phyloP scores from a whole-genome alignment of 2,113 vertebrate species.

The Sorex fumeus region DNA sequence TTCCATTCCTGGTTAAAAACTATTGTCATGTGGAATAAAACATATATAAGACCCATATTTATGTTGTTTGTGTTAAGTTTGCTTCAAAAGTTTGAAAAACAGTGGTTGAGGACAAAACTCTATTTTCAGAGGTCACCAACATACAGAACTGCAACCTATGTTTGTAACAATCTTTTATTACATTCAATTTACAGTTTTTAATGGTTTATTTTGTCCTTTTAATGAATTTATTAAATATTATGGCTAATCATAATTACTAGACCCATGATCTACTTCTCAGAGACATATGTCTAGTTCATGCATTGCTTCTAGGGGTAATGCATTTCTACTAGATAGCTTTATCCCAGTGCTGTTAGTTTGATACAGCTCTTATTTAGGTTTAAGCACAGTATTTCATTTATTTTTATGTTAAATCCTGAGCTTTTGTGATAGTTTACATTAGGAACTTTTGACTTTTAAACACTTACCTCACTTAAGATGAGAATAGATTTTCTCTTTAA shows the following conservation, averaged over 20 bases:
- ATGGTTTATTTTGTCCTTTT: neutral
- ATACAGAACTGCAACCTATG: neutral
- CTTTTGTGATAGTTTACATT: neutral
- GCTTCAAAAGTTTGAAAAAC: conserved; percentile 80
- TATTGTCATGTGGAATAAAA: neutral
- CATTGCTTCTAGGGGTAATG: neutral
- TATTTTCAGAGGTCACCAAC: conserved; percentile 10
- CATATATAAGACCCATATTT: conserved; percentile 17
- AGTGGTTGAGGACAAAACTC: neutral
- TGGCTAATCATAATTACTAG: neutral
- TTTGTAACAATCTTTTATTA: conserved; percentile 7
- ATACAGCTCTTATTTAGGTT: conserved; percentile 74
- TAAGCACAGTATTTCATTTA: neutral
- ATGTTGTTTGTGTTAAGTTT: conserved; percentile 71
- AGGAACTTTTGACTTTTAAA: neutral
- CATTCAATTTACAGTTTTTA: neutral
- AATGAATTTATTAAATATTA: neutral
- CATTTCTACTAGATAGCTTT: neutral
- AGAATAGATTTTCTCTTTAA: neutral
- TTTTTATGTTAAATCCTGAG: neutral
- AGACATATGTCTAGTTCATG: conserved; percentile 28
- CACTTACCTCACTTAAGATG: conserved; percentile 29
- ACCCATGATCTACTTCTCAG: neutral
- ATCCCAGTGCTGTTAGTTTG: neutral
- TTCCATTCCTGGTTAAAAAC: neutral